Percentiles rank a stretch among this genome's conserved stretches.
Evolutionary conservation across 2,888 invertebrate genomes (phyloP).

Genomic region (Limnephilus lunatus): DNA sequence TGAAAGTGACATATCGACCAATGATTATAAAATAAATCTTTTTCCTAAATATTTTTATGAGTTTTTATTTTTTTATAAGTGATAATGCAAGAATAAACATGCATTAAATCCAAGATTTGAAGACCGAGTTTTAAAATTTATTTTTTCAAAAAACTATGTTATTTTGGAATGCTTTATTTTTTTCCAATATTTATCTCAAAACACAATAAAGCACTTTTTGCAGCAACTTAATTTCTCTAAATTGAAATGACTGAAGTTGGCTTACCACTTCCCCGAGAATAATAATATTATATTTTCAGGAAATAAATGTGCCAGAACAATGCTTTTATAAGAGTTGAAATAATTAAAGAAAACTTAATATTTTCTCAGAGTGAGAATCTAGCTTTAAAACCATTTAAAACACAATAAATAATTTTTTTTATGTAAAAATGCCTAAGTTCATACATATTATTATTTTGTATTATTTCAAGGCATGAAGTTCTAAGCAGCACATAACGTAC

Average conservation of each 20-base stretch:
- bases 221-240: not conserved
- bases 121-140: not conserved
- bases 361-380: not conserved
- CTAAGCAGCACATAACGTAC: conserved; percentile 41
- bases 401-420: not conserved
- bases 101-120: not conserved
- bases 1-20: not conserved
- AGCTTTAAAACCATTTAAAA: conserved; percentile 14
- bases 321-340: not conserved
- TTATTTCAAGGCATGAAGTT: conserved; percentile 48
- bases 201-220: not conserved
- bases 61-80: too few species aligned
- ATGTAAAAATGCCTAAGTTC: conserved; percentile 27
- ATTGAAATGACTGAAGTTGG: not conserved
- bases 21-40: not conserved
- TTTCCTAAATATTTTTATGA: not conserved
- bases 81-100: not conserved
- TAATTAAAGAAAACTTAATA: not conserved
- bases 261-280: not conserved
- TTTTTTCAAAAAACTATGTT: too few species aligned
- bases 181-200: not conserved
- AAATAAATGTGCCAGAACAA: not conserved
- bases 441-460: conserved; percentile 19
- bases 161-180: not conserved
- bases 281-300: not conserved